phyloP scores from a whole-genome alignment of 1,140 invertebrate species.

The Drosophila fuyamai region DNA sequence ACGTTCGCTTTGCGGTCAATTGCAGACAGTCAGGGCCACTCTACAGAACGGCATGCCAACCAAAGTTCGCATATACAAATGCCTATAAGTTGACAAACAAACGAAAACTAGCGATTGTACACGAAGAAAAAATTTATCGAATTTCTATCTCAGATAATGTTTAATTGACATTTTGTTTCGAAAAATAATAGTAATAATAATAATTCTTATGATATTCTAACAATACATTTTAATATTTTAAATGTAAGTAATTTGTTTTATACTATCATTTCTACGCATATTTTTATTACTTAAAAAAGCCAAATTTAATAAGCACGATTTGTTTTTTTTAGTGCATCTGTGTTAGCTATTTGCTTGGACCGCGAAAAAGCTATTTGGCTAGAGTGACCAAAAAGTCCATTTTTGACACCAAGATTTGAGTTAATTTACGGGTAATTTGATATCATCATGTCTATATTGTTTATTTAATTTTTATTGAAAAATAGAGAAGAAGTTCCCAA shows the following conservation, averaged over 20 bases:
- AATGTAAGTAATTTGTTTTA: too few species aligned
- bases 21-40: constrained; percentile 51
- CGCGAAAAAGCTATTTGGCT: constrained; percentile 21
- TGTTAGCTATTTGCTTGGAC: constrained; percentile 6
- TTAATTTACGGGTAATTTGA: constrained; percentile 22
- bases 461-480: neutral
- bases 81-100: constrained; percentile 34
- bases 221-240: too few species aligned
- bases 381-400: constrained; percentile 33
- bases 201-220: too few species aligned
- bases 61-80: constrained; percentile 22
- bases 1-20: constrained; percentile 50
- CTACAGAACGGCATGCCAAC: constrained; percentile 38
- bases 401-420: constrained; percentile 11
- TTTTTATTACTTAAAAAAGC: neutral
- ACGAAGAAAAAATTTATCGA: neutral
- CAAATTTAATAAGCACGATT: neutral
- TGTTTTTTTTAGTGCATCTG: constrained; percentile 12
- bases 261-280: too few species aligned
- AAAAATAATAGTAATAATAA: too few species aligned
- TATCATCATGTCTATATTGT: constrained; percentile 6
- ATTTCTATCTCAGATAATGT: too few species aligned
- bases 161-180: too few species aligned
- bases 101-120: constrained; percentile 6
- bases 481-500: neutral